These are phyloP conservation scores for Brachyhypopomus occidentalis DNA, from an alignment of 2,113 vertebrate species.

Conservation along the genomic window DNA sequence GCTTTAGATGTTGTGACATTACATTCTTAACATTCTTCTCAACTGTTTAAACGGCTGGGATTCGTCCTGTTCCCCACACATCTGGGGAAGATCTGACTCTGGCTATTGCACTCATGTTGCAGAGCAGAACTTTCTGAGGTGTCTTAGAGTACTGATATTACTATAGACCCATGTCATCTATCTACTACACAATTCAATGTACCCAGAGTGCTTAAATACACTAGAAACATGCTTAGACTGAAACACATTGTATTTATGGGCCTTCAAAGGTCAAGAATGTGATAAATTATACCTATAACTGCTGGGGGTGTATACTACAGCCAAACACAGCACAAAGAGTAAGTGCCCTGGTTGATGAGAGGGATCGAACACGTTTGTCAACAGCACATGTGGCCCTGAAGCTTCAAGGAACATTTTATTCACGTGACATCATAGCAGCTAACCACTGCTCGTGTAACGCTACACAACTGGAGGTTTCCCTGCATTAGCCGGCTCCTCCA, in stretches of 20 bases:
- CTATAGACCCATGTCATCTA: no score
- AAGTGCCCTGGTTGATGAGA: conserved; percentile 33
- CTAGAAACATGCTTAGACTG: no score
- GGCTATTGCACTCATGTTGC: no score
- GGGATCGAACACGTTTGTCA: conserved; percentile 48
- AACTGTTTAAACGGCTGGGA: no score
- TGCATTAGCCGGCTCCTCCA: conserved; percentile 62
- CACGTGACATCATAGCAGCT: conserved; percentile 62
- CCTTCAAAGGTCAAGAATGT: not conserved
- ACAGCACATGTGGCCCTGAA: conserved; percentile 39
- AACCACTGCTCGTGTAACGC: conserved; percentile 55
- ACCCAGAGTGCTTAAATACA: no score
- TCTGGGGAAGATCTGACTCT: no score
- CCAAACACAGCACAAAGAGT: conserved; percentile 48
- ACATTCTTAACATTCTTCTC: no score
- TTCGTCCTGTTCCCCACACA: no score
- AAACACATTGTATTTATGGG: not conserved
- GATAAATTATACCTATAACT: conserved; percentile 38
- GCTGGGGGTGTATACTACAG: conserved; percentile 58
- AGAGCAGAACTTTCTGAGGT: no score
- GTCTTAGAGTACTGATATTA: no score
- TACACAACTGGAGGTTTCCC: conserved; percentile 71
- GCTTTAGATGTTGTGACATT: no score
- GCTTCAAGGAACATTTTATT: conserved; percentile 53
- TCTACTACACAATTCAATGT: no score